Evolutionary conservation across 2,797 vertebrate genomes (phyloP), one percentile per base, ranked within the genome.

Genomic region (Hipposideros larvatus): DNA sequence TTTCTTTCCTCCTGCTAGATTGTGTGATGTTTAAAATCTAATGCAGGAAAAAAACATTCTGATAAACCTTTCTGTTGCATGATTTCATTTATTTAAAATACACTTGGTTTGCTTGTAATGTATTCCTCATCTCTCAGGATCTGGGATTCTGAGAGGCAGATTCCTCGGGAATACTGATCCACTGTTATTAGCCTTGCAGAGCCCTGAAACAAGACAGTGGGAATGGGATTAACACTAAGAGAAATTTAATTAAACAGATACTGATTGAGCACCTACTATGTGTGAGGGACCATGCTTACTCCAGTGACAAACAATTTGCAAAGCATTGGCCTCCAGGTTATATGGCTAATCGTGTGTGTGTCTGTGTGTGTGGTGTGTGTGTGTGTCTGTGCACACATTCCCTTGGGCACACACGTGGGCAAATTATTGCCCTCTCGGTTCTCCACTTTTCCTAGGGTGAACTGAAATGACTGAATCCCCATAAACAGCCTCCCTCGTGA

Each of bases 41-140:
- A 82, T 73, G 37, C 57, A 75, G 77, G 37, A 26, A 41, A 73
- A 73, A 71, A 88, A 84, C 34, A 61, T 22, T 70, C 57, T n/a
- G 41, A 77, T 63, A 86, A 88, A 86, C 63, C 86, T 93, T 84
- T 87, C 70, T 91, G 73, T 87, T 61, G 51, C 46, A 65, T 66
- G 83, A 91, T 94, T 97, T 95, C 43, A 46, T 90, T 73, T 84
- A 77, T 91, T 48, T 75, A 75, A 93, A 26, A 83, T 78, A 66
- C 63, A 77, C 95, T 95, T 96, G 83, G 94, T 89, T 96, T 93
- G 63, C 79, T 94, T 57, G 71, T 84, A 77, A 87, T 90, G 70
- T 80, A 91, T 82, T 89, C 95, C 86, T 82, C 88, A 51, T 83
- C 75, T 95, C 95, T 65, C 37, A 48, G 73, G 95, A 70, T 91